Conservation (phyloP, 2,797 vertebrate species). For the Toxotes lorentzi region DNA sequence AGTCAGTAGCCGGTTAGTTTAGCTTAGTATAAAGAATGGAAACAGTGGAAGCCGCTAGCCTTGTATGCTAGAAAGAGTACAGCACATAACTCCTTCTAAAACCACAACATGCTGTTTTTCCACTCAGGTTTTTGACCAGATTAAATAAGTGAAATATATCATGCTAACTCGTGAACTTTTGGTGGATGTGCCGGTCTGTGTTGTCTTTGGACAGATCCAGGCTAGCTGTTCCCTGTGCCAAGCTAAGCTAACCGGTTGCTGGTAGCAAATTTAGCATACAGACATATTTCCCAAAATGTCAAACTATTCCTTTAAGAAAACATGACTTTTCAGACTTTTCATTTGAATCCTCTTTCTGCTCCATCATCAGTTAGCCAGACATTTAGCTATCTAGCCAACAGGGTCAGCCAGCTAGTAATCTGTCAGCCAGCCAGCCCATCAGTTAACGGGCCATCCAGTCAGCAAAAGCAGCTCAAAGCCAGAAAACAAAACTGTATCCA, state of each 20-base stretch:
- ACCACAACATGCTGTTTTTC: no score
- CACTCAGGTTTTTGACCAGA: no score
- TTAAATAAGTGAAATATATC: background rate
- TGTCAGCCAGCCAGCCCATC: conserved; percentile 1
- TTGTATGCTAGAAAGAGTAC: background rate
- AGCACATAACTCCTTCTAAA: background rate
- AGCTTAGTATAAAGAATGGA: background rate
- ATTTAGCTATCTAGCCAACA: conserved; percentile 35
- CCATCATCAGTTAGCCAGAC: conserved; percentile 38
- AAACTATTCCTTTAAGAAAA: conserved; percentile 13
- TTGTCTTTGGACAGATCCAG: background rate
- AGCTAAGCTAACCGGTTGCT: background rate
- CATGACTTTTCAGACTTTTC: background rate
- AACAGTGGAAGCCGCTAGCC: background rate
- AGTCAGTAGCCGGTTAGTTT: background rate
- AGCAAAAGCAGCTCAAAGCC: conserved; percentile 31
- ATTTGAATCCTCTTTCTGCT: conserved; percentile 27
- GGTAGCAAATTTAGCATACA: background rate
- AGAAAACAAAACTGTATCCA: conserved; percentile 57
- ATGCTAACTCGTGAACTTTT: background rate
- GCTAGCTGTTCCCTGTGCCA: background rate
- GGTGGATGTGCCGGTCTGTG: background rate
- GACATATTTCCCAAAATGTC: background rate
- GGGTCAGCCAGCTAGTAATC: conserved; percentile 42
- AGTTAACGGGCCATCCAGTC: conserved; percentile 22